A percentile compares a stretch with the other conserved stretches of the same genome.
Conservation (phyloP, 2,888 invertebrate genomes). For the Eupithecia inturbata region DNA sequence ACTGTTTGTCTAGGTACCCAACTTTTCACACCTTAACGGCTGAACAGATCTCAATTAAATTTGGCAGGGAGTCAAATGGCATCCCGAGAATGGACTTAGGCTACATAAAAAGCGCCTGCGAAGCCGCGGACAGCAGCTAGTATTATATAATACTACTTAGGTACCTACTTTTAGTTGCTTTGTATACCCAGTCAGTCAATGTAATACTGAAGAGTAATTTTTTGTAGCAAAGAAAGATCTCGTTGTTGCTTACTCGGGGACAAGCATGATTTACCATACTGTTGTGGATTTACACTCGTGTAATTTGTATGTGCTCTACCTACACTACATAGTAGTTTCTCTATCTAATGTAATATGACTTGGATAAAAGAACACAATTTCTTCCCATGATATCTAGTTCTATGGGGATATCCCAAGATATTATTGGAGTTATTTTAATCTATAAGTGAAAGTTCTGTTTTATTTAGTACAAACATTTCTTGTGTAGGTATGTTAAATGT, state of each 20-base stretch:
- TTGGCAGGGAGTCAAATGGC: too few species aligned
- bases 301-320: neutral
- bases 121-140: too few species aligned
- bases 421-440: neutral
- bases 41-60: too few species aligned
- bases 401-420: neutral
- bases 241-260: neutral
- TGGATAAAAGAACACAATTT: neutral
- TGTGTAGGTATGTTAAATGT: too few species aligned
- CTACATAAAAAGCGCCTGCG: too few species aligned
- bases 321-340: neutral
- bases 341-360: neutral
- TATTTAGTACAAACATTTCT: slow-evolving; percentile 72
- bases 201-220: neutral
- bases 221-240: neutral
- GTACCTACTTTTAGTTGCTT: neutral
- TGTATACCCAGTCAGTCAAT: neutral
- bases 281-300: neutral
- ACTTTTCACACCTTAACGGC: too few species aligned
- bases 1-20: too few species aligned
- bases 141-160: too few species aligned
- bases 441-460: neutral
- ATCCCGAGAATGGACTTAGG: too few species aligned
- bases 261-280: neutral
- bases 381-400: neutral